Base-by-base conservation (phyloP, 1,140 invertebrate species). In the Homarus americanus region DNA sequence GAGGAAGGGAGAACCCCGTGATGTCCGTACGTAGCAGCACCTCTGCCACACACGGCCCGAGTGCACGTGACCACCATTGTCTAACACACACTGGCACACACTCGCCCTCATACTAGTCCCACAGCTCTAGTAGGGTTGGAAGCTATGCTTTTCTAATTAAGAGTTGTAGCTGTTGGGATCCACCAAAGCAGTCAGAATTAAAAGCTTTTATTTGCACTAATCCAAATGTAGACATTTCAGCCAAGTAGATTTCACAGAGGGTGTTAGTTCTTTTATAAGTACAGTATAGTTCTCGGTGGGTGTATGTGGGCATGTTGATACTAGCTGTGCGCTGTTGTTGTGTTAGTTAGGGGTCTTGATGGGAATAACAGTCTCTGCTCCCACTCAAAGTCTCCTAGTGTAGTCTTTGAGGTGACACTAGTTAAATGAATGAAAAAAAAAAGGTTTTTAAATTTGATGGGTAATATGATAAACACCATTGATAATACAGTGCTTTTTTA, bases 11-110 rank as follows among this genome's bases (percentile, higher is more conserved):
- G 58, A 82, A 76, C 87, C 80, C 88, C 49, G 41, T 88, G 86
- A 79, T 90, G 88, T 90, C 38, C 88, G 88, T 90, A 90, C 88
- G 80, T 90, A 90, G 87, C 87, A 89, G 88, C 88, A 83, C 88
- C 88, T 83, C 88, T 90, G 88, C 88, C 88, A 90, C 88, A 90
- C 88, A 90, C 58, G 88, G 69, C 88, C 88, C 79, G 88, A 90
- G 88, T 90, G 88, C 88, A 90, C 88, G 72, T 82, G 80, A 90
- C 88, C 88, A 83, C 88, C 72, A 78, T 82, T 84, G 87, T 75
- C 78, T 82, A 89, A 82, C 78, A 89, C 87, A 88, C 87, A 90
- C 88, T 78, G 72, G 72, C 80, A 83, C 88, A 90, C 87, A 89
- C 53, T 53, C 80, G 88, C 88, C 88, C 88, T 83, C 88, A 90